These are phyloP conservation scores for Pyrgilauda ruficollis DNA, from an alignment of 2,113 vertebrate species.

Conservation along the genomic window DNA sequence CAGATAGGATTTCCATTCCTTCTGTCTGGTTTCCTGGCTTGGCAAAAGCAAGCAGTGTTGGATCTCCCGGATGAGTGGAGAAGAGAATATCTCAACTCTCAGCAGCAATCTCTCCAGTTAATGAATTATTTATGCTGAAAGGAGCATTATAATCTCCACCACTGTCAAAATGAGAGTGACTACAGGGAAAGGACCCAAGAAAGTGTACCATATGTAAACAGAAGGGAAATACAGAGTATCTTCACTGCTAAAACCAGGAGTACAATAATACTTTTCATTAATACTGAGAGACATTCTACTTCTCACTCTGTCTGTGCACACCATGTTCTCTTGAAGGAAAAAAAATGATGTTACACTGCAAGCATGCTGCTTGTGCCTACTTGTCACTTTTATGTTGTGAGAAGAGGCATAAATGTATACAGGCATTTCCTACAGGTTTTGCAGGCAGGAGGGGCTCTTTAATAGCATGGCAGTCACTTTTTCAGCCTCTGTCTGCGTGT, in stretches of 20 bases:
- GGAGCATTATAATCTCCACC: neutral
- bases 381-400: neutral
- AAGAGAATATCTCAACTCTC: neutral
- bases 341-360: neutral
- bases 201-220: neutral
- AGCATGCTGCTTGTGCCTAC: neutral
- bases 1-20: slow-evolving; percentile 45
- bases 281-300: neutral
- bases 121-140: neutral
- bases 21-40: slow-evolving; percentile 32
- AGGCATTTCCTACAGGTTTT: neutral
- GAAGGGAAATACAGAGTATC: neutral
- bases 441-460: neutral
- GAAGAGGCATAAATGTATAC: neutral
- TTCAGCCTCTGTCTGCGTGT: neutral
- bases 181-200: neutral
- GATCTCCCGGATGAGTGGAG: slow-evolving; percentile 10
- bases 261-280: neutral
- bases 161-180: neutral
- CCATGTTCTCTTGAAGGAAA: neutral
- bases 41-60: neutral
- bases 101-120: neutral
- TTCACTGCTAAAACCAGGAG: neutral
- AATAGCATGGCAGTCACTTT: neutral
- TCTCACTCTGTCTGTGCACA: neutral